Conservation (phyloP, 2,113 vertebrate species). For the Tichodroma muraria region DNA sequence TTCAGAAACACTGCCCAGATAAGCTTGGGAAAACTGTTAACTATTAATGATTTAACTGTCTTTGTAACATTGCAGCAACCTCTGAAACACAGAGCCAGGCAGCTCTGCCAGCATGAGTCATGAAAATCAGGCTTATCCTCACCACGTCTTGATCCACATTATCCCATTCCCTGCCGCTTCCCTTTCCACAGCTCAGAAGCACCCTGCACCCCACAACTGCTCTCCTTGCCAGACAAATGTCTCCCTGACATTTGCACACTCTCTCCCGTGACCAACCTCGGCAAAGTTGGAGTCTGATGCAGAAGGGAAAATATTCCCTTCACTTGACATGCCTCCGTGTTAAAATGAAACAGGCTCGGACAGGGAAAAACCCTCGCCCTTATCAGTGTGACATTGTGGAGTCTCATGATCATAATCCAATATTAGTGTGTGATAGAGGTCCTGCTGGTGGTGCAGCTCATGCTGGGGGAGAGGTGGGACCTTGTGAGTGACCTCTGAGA, state of each 20-base stretch:
- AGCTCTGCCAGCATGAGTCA: background rate
- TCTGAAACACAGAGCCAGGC: background rate
- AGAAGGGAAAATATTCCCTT: slow-evolving; percentile 61
- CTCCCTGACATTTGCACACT: background rate
- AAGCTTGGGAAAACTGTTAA: background rate
- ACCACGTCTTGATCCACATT: background rate
- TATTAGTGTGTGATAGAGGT: slow-evolving; percentile 32
- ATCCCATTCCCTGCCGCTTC: background rate
- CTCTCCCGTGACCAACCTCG: fast-evolving
- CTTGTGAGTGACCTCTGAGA: slow-evolving; percentile 14
- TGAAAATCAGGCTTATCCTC: background rate
- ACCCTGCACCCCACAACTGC: background rate
- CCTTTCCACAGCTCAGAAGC: background rate
- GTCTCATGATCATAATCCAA: slow-evolving; percentile 43
- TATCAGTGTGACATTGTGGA: slow-evolving; percentile 61
- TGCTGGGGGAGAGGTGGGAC: background rate
- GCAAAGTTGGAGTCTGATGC: slow-evolving; percentile 48
- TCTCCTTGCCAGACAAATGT: background rate
- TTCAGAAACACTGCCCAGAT: background rate
- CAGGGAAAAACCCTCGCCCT: background rate
- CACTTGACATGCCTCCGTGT: slow-evolving; percentile 43
- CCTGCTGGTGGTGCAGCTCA: background rate
- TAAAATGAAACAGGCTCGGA: slow-evolving; percentile 40
- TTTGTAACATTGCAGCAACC: background rate
- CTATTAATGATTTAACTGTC: background rate